phyloP scores from a whole-genome alignment of 1,140 invertebrate species.

The Drosophila subobscura region DNA sequence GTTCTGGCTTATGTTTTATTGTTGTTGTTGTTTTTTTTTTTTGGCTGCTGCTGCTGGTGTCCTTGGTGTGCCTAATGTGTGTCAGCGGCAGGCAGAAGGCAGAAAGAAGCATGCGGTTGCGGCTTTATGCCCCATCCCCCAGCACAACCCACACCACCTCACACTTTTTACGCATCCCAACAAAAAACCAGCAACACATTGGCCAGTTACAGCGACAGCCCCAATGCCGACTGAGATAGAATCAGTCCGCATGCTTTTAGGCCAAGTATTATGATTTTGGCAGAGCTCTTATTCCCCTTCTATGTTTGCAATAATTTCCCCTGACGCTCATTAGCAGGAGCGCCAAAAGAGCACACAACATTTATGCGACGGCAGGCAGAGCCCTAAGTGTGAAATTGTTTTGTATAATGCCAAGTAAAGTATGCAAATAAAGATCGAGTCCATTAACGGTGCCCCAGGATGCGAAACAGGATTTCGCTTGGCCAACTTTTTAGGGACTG shows the following conservation, averaged over 20 bases:
- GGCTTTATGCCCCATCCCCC: slow-evolving; percentile 13
- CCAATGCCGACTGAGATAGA: slow-evolving; percentile 10
- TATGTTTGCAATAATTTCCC: slow-evolving; percentile 67
- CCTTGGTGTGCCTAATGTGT: slow-evolving; percentile 75
- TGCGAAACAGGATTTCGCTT: not conserved
- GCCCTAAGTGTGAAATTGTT: slow-evolving; percentile 72
- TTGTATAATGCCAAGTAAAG: slow-evolving; percentile 71
- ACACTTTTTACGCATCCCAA: slow-evolving; percentile 68
- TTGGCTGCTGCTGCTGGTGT: slow-evolving; percentile 48
- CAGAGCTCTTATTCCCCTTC: slow-evolving; percentile 29
- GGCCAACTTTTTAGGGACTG: not conserved
- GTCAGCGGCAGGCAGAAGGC: slow-evolving; percentile 53
- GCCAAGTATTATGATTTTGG: slow-evolving; percentile 69
- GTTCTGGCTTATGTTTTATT: slow-evolving; percentile 67
- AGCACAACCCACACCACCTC: slow-evolving; percentile 16
- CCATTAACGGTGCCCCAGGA: slow-evolving; percentile 32
- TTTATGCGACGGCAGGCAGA: slow-evolving; percentile 55
- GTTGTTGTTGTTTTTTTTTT: slow-evolving; percentile 54
- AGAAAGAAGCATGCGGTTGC: slow-evolving; percentile 20
- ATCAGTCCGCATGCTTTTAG: slow-evolving; percentile 54
- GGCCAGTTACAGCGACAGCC: slow-evolving; percentile 35
- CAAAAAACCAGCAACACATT: slow-evolving; percentile 48
- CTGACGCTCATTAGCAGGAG: slow-evolving; percentile 62
- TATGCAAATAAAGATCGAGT: slow-evolving; percentile 66
- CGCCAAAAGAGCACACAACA: slow-evolving; percentile 40